A percentile compares a stretch with the other conserved stretches of the same genome.
These are phyloP conservation scores for Neoascia interrupta DNA, from an alignment of 2,888 invertebrate genomes.

Conservation along the genomic window DNA sequence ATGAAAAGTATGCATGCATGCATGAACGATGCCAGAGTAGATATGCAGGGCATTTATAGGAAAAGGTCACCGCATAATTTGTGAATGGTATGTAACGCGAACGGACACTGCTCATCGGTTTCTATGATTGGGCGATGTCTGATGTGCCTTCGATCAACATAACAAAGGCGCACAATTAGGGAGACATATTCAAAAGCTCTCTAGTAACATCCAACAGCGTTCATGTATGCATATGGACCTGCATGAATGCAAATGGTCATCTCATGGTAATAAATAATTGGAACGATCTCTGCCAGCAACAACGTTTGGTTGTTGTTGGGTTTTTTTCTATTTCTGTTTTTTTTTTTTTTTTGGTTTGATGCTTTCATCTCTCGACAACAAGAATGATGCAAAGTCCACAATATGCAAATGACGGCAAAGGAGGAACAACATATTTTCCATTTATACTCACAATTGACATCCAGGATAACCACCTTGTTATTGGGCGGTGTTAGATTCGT, in stretches of 20 bases:
- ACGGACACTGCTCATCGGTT: slow-evolving; percentile 35
- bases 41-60: not conserved
- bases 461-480: slow-evolving; percentile 88
- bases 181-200: slow-evolving; percentile 47
- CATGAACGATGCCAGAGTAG: slow-evolving; percentile 1
- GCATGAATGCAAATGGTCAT: slow-evolving; percentile 32
- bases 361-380: not conserved
- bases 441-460: slow-evolving; percentile 90
- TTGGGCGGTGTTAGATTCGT: slow-evolving; percentile 90
- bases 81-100: slow-evolving; percentile 23
- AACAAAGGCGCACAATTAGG: slow-evolving; percentile 60
- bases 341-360: too few relatives aligned
- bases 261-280: slow-evolving; percentile 67
- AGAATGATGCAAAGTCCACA: slow-evolving; percentile 1
- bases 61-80: slow-evolving; percentile 16
- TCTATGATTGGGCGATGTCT: slow-evolving; percentile 45
- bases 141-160: slow-evolving; percentile 60
- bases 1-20: slow-evolving; percentile 28
- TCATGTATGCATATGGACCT: slow-evolving; percentile 34
- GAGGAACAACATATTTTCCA: slow-evolving; percentile 35
- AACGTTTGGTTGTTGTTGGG: not conserved
- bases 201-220: slow-evolving; percentile 28
- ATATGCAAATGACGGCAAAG: slow-evolving; percentile 18
- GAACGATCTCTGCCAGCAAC: not conserved
- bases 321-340: slow-evolving; percentile 1